Evolutionary conservation across 2,113 vertebrate species (phyloP), one percentile per base, ranked within the genome.

Genomic region (Nanger granti): DNA sequence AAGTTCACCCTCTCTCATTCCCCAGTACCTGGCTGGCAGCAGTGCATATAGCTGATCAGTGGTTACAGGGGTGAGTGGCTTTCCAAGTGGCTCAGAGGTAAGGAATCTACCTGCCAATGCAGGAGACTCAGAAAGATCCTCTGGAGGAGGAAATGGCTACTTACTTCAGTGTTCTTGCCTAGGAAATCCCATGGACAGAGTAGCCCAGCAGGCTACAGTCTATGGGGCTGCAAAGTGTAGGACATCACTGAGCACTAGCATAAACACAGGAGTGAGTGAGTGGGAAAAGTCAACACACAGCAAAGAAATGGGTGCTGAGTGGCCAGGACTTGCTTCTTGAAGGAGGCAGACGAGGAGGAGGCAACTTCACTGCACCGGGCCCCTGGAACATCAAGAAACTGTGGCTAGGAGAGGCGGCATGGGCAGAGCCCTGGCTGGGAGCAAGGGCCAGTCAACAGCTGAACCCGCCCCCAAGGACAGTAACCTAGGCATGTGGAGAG

Each of bases 331-430:
- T 57, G 69, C 31, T 91, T n/a, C 44, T 20, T 20, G 55, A 60
- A 97, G 66, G 29, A 95, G 22, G 37, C 73, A 7, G 86, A 11
- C 1, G 24, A 59, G 37, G 55, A 89, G 49, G 26, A 87, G 52
- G 41, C 41, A 41, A 41, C 90, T 34, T 91, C 20, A 7, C 34
- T 97, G 86, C 93, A 55, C 95, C 92, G 94, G 87, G 88, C 82
- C 2, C 2, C 41, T n/a, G 54, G 22, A 87, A 89, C 14, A 44
- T 64, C 69, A 54, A 98, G 60, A 98, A 79, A 93, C 54, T 47
- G 0, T 0, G 96, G 44, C 91, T 17, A 20, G 96, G 79, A 59
- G n/a, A 52, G 54, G 28, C 20, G 4, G 3, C 22, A 1, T 29
- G 34, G 20, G 12, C 52, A 60, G 26, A 22, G 28, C 55, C 59